Conservation (phyloP, 2,888 invertebrate genomes). For the Biston stratarius region DNA sequence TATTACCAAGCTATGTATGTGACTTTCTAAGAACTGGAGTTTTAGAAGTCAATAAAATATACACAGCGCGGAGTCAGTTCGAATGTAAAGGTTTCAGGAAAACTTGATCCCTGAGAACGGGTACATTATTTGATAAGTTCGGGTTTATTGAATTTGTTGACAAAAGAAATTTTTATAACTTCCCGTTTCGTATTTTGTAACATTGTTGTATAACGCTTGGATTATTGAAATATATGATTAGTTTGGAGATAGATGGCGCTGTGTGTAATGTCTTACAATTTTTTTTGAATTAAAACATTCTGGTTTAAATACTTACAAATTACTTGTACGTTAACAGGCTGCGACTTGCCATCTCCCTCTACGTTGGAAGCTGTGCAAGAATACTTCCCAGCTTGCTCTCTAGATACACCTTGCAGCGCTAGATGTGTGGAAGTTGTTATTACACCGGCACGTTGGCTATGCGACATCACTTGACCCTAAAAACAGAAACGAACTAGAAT, state of each 20-base stretch:
- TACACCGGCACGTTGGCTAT: constrained; percentile 94
- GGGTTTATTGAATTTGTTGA: not conserved
- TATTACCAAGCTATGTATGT: constrained; percentile 35
- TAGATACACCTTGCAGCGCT: constrained; percentile 92
- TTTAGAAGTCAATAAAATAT: constrained; percentile 34
- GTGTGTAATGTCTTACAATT: too few relatives aligned
- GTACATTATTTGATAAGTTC: constrained; percentile 11
- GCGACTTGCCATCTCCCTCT: constrained; percentile 95
- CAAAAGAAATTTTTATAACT: not conserved
- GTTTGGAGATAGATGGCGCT: too few relatives aligned
- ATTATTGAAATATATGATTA: too few relatives aligned
- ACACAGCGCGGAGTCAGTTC: constrained; percentile 11
- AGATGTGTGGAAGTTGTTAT: constrained; percentile 94
- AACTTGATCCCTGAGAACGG: constrained; percentile 11
- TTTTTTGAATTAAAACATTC: too few relatives aligned
- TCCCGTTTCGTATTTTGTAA: too few relatives aligned
- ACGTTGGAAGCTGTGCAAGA: constrained; percentile 96
- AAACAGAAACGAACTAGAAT: constrained; percentile 13
- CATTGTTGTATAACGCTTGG: too few relatives aligned
- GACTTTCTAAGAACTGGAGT: constrained; percentile 33
- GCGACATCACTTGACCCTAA: constrained; percentile 94
- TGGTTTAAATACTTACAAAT: constrained; percentile 94
- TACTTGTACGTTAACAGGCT: constrained; percentile 92
- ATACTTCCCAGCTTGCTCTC: constrained; percentile 94
- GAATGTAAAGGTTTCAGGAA: constrained; percentile 25